These are phyloP conservation scores for Pseudonaja textilis DNA, from an alignment of 2,113 vertebrate species.

Conservation along the genomic window DNA sequence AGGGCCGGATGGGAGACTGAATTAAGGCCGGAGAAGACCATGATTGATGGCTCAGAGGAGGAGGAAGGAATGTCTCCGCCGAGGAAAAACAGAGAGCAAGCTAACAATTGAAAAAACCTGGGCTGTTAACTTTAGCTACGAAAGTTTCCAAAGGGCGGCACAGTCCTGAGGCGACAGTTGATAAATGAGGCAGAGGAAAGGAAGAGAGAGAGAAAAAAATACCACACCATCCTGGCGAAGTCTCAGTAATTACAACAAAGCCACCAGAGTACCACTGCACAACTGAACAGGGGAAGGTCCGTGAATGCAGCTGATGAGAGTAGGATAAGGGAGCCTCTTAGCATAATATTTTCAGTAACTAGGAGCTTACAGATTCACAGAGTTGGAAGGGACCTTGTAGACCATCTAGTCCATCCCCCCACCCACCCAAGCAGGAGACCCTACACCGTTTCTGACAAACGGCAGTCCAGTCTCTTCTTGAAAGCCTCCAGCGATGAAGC, in stretches of 20 bases:
- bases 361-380: neutral
- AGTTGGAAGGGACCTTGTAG: too few species aligned
- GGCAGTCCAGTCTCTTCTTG: too few species aligned
- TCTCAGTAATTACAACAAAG: neutral
- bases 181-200: neutral
- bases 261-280: neutral
- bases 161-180: neutral
- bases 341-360: neutral
- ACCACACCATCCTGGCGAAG: neutral
- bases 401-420: too few species aligned
- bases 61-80: neutral
- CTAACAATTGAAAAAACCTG: neutral
- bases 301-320: neutral
- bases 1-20: neutral
- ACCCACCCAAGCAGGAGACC: too few species aligned
- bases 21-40: neutral
- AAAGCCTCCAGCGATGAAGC: too few species aligned
- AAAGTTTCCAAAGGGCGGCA: neutral
- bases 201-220: rapidly evolving
- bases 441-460: too few species aligned
- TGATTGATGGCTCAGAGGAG: neutral
- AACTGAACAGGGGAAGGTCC: neutral
- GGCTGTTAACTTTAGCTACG: neutral
- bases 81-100: neutral
- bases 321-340: neutral